Evolutionary conservation across 2,888 invertebrate genomes (phyloP), one percentile per base, ranked within the genome.

Genomic region (Herminia tarsipennalis): DNA sequence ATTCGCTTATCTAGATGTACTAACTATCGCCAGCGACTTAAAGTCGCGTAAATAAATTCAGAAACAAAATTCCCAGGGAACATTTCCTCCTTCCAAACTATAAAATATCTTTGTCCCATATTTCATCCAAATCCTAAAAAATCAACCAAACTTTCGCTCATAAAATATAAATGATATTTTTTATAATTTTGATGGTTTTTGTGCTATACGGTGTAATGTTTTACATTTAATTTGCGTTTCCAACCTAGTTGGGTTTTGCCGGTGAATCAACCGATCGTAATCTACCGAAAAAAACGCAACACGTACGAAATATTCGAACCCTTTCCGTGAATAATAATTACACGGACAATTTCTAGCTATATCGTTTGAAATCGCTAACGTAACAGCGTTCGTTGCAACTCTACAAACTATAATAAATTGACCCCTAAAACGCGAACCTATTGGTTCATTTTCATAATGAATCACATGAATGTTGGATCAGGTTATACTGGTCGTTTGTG

Each of bases 281-380:
- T 51, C 54, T 35, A 28, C 41, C 45, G 29, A 63, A 54, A 49
- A 55, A 59, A 55, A 32, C 16, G 20, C 48, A 45, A 48, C 55
- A 43, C 51, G 43, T 55, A 54, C 55, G 38, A 64, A 59, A 56
- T 40, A 40, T 52, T 54, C 60, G 48, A 75, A 76, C 75, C 74
- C 76, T 74, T 74, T 66, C 65, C 70, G 64, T 71, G 73, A 65
- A 62, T 71, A 56, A 66, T 80, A 81, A 83, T 83, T 80, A 78
- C 59, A 59, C 53, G 48, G 57, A 71, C 70, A 68, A 67, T 73
- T 75, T 55, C 64, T 70, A 73, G 66, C 66, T 47, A 36, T 81
- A 81, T 79, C 78, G 64, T 57, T 70, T 48, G 51, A 78, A 77
- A 79, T 78, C 77, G 63, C 57, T 60, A 48, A 45, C 37, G 35